Base-by-base conservation (phyloP, 2,797 vertebrate genomes). In the Cygnus olor region DNA sequence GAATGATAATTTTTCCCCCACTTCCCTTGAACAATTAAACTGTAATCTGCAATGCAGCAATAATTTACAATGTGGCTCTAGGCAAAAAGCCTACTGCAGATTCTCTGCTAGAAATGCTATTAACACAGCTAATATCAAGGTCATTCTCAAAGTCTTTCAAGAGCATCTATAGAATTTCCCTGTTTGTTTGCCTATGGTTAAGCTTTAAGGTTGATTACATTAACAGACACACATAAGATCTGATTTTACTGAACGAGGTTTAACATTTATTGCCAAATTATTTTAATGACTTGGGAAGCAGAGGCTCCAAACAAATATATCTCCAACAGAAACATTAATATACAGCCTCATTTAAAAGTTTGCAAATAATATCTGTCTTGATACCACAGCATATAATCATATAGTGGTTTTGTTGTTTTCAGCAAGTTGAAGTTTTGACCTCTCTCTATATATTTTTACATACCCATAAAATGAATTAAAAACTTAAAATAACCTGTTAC, bases 111-210 rank as follows among this genome's bases (percentile, higher is more conserved):
- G 85, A 96, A 97, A 95, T 58, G 77, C 88, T 93, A 90, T 88
- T 77, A 97, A 89, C 88, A 83, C 49, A 69, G 90, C 85, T 64
- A 84, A 74, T 77, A 61, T 76, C 93, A 94, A 98, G 97, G 96
- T 97, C 96, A 97, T 81, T 90, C 92, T 79, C 85, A 90, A n/a
- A 95, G 53, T 70, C 91, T 80, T 86, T 78, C 80, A 76, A 71
- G 63, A 92, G 80, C 90, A 66, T 76, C 73, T 54, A 19, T 6
- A 80, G 76, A 90, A 57, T 64, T 71, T 95, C 88, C 78, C 68
- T 77, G 51, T 69, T 84, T 89, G 63, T 85, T 73, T 60, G 76
- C 79, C 58, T 79, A 57, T 70, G 54, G 53, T 74, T 51, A 77
- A 91, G 90, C 81, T 83, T 44, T 78, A 84, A 73, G 82, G 93